Percentiles rank a stretch among this genome's conserved stretches.
Conservation (phyloP, 92 coral and sea anemone species). For the Parazoanthus atlanticus region DNA sequence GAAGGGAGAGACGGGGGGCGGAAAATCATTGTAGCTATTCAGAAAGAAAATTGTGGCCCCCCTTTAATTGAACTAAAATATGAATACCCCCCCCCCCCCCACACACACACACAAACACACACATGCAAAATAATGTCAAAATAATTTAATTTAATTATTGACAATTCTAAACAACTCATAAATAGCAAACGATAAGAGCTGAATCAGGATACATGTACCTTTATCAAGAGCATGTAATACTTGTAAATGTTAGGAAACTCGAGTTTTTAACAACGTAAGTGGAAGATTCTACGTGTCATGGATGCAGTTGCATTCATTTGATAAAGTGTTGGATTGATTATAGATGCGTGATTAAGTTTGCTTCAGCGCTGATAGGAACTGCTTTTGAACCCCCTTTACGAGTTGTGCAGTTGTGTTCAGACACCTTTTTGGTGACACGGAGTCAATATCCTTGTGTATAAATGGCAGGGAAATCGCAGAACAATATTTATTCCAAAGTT, state of each 20-base stretch:
- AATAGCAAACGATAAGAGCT: neutral
- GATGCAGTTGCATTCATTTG: neutral
- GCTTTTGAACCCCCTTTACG: neutral
- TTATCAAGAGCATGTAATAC: neutral
- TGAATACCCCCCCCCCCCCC: too few species aligned
- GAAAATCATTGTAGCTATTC: too few species aligned
- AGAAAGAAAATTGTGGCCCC: too few species aligned
- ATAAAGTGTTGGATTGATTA: neutral
- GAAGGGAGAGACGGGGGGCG: too few species aligned
- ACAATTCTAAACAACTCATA: neutral
- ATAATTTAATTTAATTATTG: neutral
- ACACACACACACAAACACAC: too few species aligned
- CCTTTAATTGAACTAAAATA: too few species aligned
- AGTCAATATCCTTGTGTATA: too few species aligned
- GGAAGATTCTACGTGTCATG: neutral
- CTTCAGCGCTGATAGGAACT: neutral
- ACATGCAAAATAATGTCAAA: neutral
- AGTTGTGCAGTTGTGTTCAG: neutral
- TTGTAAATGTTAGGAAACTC: neutral
- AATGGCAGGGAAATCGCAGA: too few species aligned
- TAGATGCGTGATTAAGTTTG: neutral
- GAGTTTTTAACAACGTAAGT: neutral
- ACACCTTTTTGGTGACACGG: neutral
- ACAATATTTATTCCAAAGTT: too few species aligned
- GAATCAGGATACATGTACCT: neutral